phyloP scores from a whole-genome alignment of 2,797 vertebrate genomes.

The Furcifer pardalis region DNA sequence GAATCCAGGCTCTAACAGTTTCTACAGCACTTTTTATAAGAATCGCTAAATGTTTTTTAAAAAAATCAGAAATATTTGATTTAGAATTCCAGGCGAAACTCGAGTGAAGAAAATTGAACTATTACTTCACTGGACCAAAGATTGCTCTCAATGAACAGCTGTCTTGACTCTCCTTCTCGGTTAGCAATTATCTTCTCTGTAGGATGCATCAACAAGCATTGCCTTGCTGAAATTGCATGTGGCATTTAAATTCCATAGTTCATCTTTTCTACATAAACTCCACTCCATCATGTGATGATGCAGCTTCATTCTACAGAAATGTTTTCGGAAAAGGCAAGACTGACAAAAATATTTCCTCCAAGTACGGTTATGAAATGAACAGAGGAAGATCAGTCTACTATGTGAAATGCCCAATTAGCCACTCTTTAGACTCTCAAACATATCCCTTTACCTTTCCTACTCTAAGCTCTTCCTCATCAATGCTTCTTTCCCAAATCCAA shows the following conservation, averaged over 20 bases:
- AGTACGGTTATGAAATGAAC: background rate
- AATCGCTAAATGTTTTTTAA: background rate
- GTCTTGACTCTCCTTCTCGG: slow-evolving; percentile 57
- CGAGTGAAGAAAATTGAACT: slow-evolving; percentile 59
- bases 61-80: slow-evolving; percentile 21
- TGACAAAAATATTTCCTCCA: background rate
- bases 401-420: background rate
- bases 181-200: slow-evolving; percentile 65
- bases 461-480: background rate
- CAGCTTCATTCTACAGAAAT: slow-evolving; percentile 58
- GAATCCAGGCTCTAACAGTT: no score
- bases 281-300: slow-evolving; percentile 51
- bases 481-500: background rate
- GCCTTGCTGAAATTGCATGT: slow-evolving; percentile 54
- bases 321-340: slow-evolving; percentile 1
- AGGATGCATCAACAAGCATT: slow-evolving; percentile 44
- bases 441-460: background rate
- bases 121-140: slow-evolving; percentile 54
- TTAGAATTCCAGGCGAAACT: slow-evolving; percentile 51
- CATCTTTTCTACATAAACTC: slow-evolving; percentile 53
- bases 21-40: background rate
- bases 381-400: background rate
- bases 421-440: background rate
- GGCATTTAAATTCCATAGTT: slow-evolving; percentile 51
- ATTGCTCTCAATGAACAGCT: slow-evolving; percentile 30